phyloP scores from a whole-genome alignment of 2,113 vertebrate genomes.

The Leiothrix lutea region DNA sequence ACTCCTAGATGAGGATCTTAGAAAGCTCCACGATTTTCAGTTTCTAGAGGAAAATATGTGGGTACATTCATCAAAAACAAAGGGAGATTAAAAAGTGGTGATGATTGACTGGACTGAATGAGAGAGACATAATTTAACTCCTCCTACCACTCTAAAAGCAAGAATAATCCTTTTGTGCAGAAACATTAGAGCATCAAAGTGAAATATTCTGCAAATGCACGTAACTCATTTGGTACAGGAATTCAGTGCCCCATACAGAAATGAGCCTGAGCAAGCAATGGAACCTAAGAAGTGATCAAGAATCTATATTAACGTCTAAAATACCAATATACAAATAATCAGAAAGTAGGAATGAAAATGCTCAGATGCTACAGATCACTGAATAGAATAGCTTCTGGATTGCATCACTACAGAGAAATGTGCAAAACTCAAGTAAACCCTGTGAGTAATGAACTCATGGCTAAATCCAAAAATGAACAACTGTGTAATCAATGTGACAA shows the following conservation, averaged over 20 bases:
- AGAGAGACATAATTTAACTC: neutral
- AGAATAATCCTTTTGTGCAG: neutral
- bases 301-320: neutral
- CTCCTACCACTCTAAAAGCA: neutral
- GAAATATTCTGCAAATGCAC: neutral
- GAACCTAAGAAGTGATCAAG: neutral
- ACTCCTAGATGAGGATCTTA: neutral
- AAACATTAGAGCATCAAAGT: neutral
- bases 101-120: neutral
- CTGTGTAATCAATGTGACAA: neutral
- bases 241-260: neutral
- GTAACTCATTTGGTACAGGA: neutral
- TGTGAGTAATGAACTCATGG: neutral
- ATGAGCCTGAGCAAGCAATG: neutral
- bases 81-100: neutral
- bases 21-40: neutral
- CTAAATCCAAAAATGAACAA: neutral
- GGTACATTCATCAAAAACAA: neutral
- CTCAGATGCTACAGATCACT: neutral
- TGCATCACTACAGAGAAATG: neutral
- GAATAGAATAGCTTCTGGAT: neutral
- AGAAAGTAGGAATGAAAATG: neutral
- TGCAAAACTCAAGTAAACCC: neutral
- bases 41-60: neutral
- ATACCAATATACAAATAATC: neutral